phyloP scores from a whole-genome alignment of 23 tunicate species.

The Ciona savignyi region DNA sequence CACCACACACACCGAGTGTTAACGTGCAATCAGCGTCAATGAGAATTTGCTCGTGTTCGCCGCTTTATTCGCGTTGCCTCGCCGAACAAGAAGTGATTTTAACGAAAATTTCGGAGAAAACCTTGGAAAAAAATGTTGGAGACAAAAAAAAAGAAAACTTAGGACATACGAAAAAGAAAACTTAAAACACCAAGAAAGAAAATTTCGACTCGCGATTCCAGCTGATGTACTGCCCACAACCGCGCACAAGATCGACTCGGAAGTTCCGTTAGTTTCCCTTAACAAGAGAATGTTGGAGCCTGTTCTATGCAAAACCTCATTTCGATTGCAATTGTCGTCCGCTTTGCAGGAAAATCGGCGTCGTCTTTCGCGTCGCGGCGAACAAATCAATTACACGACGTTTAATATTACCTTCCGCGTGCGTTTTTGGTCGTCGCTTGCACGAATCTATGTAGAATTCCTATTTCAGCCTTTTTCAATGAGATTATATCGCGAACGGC shows the following conservation, averaged over 20 bases:
- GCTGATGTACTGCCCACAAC: not conserved
- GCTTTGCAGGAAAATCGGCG: not conserved
- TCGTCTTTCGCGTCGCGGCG: not conserved
- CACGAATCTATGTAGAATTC: not conserved
- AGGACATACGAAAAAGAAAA: not conserved
- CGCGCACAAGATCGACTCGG: not conserved
- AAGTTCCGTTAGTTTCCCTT: not conserved
- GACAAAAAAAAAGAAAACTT: no score
- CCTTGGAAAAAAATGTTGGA: no score
- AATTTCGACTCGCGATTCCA: not conserved
- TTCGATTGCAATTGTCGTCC: not conserved
- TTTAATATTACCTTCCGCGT: not conserved
- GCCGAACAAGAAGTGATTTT: no score
- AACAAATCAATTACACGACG: not conserved
- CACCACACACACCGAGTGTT: not conserved
- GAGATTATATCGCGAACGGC: no score
- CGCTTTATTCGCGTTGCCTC: not conserved
- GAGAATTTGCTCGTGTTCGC: not conserved
- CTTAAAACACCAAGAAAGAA: not conserved
- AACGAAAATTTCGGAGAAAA: no score
- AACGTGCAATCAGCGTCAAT: not conserved
- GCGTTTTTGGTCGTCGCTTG: not conserved
- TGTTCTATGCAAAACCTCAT: not conserved
- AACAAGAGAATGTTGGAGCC: not conserved
- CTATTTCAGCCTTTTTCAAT: constrained; percentile 1